Evolutionary conservation across 2,888 invertebrate species (phyloP).

Genomic region (Platerodrilus igneus): DNA sequence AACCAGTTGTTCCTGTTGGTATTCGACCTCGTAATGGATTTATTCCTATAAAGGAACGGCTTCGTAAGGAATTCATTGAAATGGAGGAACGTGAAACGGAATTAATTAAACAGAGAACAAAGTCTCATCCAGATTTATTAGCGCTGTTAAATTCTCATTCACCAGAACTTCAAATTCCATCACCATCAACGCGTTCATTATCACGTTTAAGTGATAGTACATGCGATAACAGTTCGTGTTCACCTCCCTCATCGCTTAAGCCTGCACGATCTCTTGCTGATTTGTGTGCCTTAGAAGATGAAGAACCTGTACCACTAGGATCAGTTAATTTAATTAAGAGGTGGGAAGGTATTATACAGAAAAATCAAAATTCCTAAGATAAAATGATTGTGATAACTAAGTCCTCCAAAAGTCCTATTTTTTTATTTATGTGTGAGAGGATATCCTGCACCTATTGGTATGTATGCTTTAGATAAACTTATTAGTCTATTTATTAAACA

Average conservation of each 20-base stretch:
- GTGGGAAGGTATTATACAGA: conserved; percentile 75
- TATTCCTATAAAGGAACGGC: conserved; percentile 83
- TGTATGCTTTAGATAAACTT: too few species aligned
- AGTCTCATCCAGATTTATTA: conserved; percentile 59
- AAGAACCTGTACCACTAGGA: conserved; percentile 53
- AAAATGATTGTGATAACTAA: conserved; percentile 28
- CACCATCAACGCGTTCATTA: conserved; percentile 18
- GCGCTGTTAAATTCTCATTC: conserved; percentile 53
- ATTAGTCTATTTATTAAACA: too few species aligned
- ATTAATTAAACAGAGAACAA: conserved; percentile 60
- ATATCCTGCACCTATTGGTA: too few species aligned
- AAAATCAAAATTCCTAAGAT: conserved; percentile 45
- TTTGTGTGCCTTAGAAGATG: conserved; percentile 61
- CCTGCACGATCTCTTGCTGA: conserved; percentile 66
- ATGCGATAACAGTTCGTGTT: conserved; percentile 13
- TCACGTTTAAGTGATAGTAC: conserved; percentile 20
- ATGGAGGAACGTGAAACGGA: conserved; percentile 61
- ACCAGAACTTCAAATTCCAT: conserved; percentile 41
- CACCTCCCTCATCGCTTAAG: conserved; percentile 47
- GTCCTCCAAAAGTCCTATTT: conserved; percentile 10
- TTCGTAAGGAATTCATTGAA: conserved; percentile 79
- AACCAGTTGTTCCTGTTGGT: conserved; percentile 45
- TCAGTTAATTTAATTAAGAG: conserved; percentile 74
- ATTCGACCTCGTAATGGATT: conserved; percentile 69
- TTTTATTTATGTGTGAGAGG: too few species aligned